Conservation (phyloP, 1,140 invertebrate species). For the Panagrolaimus sp. region DNA sequence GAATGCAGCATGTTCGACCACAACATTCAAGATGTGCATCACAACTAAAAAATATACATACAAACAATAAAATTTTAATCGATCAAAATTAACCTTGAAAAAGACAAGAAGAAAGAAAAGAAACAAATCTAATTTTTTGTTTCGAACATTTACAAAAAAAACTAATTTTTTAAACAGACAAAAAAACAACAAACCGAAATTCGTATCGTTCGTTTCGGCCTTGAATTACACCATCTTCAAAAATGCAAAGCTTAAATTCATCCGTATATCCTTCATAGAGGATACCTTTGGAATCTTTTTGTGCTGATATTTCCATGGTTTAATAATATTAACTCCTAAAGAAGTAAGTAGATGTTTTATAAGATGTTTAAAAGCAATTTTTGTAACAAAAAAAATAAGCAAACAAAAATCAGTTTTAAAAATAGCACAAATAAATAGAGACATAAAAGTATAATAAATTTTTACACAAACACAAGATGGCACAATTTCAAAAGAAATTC, state of each 20-base stretch:
- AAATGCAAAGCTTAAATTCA: conserved; percentile 41
- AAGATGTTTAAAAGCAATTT: too few species aligned
- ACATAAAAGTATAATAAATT: too few species aligned
- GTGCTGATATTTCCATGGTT: conserved; percentile 34
- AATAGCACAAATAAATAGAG: too few species aligned
- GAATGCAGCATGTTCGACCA: conserved; percentile 43
- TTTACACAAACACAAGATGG: too few species aligned
- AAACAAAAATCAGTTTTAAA: too few species aligned
- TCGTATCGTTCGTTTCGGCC: conserved; percentile 45
- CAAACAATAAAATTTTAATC: conserved; percentile 3
- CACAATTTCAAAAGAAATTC: too few species aligned
- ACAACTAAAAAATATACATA: conserved; percentile 24
- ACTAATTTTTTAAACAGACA: conserved; percentile 3
- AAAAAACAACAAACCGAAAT: conserved; percentile 33
- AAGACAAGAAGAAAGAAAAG: neutral
- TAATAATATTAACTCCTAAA: neutral
- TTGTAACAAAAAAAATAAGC: too few species aligned
- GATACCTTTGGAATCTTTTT: conserved; percentile 40
- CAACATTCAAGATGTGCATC: conserved; percentile 38
- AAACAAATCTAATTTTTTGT: neutral
- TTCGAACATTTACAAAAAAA: too few species aligned
- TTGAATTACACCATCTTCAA: conserved; percentile 32
- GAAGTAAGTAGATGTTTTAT: too few species aligned
- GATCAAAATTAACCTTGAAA: conserved; percentile 13
- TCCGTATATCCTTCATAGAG: conserved; percentile 43